A percentile compares a stretch with the other conserved stretches of the same genome.
phyloP scores from a whole-genome alignment of 2,888 invertebrate genomes.

The Zaprionus obscuricornis region DNA sequence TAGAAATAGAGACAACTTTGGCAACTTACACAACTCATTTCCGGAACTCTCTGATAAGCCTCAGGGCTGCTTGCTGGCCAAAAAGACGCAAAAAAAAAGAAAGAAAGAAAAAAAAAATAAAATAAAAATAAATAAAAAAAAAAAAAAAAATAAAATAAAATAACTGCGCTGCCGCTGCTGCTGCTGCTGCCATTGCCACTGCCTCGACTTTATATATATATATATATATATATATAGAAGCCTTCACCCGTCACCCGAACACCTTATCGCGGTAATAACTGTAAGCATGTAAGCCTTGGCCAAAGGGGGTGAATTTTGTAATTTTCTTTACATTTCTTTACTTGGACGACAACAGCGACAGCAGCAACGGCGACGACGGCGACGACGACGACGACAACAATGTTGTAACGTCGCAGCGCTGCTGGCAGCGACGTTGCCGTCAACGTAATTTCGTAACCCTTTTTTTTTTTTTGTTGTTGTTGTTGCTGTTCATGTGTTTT shows the following conservation, averaged over 20 bases:
- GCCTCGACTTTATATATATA: not conserved
- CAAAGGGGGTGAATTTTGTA: slow-evolving; percentile 77
- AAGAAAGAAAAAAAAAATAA: too few species aligned
- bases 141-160: too few species aligned
- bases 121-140: too few species aligned
- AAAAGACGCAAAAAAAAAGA: too few species aligned
- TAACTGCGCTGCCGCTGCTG: slow-evolving; percentile 15
- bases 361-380: not conserved
- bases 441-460: slow-evolving; percentile 64
- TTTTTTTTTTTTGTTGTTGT: slow-evolving; percentile 35
- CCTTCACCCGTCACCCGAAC: slow-evolving; percentile 49
- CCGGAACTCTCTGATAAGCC: slow-evolving; percentile 68
- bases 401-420: too few species aligned
- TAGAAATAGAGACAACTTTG: too few species aligned
- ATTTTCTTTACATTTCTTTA: slow-evolving; percentile 78
- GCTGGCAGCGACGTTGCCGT: slow-evolving; percentile 6
- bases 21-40: slow-evolving; percentile 75
- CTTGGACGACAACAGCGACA: slow-evolving; percentile 34
- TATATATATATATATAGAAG: not conserved
- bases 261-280: slow-evolving; percentile 77
- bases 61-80: slow-evolving; percentile 23
- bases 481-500: slow-evolving; percentile 4
- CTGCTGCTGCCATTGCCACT: not conserved
- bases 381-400: not conserved
- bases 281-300: slow-evolving; percentile 78